Percentiles rank a stretch among this genome's conserved stretches.
These are phyloP conservation scores for Bos indicus DNA, from an alignment of 2,113 vertebrate genomes.

Conservation along the genomic window DNA sequence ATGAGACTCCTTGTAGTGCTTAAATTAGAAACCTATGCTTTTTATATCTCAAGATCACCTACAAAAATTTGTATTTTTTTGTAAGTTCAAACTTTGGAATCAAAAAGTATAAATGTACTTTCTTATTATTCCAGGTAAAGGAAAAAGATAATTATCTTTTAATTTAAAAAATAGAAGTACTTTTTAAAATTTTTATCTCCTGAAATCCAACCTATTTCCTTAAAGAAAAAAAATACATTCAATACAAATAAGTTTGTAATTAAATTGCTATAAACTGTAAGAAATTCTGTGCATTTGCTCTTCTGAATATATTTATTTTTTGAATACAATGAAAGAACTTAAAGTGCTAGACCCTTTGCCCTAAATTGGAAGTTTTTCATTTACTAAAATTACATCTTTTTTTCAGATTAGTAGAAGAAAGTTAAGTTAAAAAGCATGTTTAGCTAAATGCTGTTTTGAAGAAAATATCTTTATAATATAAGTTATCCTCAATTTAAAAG, in stretches of 20 bases:
- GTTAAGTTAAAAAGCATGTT: background rate
- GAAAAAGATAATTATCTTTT: background rate
- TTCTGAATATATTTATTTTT: background rate
- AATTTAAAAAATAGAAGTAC: background rate
- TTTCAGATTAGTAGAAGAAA: background rate
- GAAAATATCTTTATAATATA: background rate
- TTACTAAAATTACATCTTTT: constrained; percentile 6
- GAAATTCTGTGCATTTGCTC: background rate
- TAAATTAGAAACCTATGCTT: constrained; percentile 58
- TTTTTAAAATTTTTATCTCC: background rate
- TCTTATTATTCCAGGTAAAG: background rate
- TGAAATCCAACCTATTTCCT: background rate
- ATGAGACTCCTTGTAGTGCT: constrained; percentile 6
- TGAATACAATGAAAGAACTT: constrained; percentile 10
- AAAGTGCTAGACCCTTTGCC: constrained; percentile 24
- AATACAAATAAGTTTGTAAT: background rate
- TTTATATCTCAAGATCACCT: constrained; percentile 43
- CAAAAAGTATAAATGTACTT: background rate
- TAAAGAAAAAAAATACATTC: background rate
- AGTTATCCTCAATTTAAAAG: background rate
- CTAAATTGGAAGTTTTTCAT: constrained; percentile 36
- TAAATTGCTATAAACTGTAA: background rate
- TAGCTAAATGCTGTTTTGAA: background rate
- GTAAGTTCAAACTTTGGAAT: background rate
- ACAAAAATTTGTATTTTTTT: constrained; percentile 24